These are phyloP conservation scores for Pocota personata DNA, from an alignment of 2,888 invertebrate species.

Conservation along the genomic window DNA sequence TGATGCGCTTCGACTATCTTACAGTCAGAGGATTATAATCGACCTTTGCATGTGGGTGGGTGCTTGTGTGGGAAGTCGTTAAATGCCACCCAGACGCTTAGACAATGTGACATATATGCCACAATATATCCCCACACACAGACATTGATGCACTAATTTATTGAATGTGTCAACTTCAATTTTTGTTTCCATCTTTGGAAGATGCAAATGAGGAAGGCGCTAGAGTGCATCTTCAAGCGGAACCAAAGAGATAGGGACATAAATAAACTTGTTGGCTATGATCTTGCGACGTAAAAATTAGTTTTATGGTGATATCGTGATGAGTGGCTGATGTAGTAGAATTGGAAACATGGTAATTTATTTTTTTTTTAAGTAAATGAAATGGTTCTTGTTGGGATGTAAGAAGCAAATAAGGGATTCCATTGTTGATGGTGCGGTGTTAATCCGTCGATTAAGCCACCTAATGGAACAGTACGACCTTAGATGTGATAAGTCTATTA, in stretches of 20 bases:
- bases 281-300: conserved; percentile 32
- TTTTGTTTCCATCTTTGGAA: conserved; percentile 35
- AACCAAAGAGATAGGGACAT: conserved; percentile 4
- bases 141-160: conserved; percentile 21
- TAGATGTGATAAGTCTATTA: neutral
- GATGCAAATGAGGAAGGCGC: conserved; percentile 20
- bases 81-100: conserved; percentile 43
- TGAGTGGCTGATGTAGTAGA: conserved; percentile 46
- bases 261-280: conserved; percentile 39
- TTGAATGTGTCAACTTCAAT: conserved; percentile 41
- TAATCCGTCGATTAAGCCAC: conserved; percentile 2
- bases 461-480: neutral
- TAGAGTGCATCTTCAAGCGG: conserved; percentile 36
- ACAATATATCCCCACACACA: conserved; percentile 6
- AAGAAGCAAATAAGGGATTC: neutral
- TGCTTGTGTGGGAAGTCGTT: conserved; percentile 35
- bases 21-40: conserved; percentile 4
- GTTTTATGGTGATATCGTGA: conserved; percentile 51
- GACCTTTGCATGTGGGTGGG: conserved; percentile 50
- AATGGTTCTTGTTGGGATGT: neutral
- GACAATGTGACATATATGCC: conserved; percentile 42
- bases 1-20: neutral
- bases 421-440: conserved; percentile 3
- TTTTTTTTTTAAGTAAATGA: neutral
- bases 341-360: conserved; percentile 40